Evolutionary conservation across 1,140 invertebrate species (phyloP).

Genomic region (Tribolium madens): DNA sequence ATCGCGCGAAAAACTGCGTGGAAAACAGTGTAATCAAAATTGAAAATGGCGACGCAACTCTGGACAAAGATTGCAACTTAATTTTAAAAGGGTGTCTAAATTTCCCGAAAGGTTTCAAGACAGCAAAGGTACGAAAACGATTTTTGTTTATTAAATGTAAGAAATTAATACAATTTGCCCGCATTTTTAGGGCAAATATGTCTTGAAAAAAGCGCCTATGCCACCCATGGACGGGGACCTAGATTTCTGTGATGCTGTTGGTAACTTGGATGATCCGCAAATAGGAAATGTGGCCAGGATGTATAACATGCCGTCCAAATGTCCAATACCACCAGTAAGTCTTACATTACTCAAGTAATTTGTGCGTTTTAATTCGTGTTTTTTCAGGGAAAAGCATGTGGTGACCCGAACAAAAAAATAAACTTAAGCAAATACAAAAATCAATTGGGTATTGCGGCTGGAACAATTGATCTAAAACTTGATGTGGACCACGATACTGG

Average conservation of each 20-base stretch:
- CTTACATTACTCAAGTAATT: neutral
- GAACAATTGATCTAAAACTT: conserved; percentile 48
- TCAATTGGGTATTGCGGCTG: conserved; percentile 54
- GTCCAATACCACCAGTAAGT: conserved; percentile 39
- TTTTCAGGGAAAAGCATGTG: conserved; percentile 54
- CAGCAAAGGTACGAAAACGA: conserved; percentile 47
- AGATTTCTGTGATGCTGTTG: conserved; percentile 42
- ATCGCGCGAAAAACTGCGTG: conserved; percentile 50
- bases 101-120: conserved; percentile 52
- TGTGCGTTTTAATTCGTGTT: neutral
- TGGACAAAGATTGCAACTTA: conserved; percentile 56
- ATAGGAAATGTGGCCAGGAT: conserved; percentile 21
- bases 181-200: conserved; percentile 40
- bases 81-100: conserved; percentile 50
- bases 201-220: conserved; percentile 46
- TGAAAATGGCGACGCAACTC: neutral
- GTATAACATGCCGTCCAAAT: conserved; percentile 33
- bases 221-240: conserved; percentile 45
- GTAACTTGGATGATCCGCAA: conserved; percentile 17
- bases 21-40: conserved; percentile 46
- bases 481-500: conserved; percentile 53
- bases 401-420: conserved; percentile 48
- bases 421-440: conserved; percentile 53
- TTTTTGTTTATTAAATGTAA: neutral
- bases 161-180: too few species aligned